Conservation (phyloP, 1,140 invertebrate species). For the Nephila pilipes region DNA sequence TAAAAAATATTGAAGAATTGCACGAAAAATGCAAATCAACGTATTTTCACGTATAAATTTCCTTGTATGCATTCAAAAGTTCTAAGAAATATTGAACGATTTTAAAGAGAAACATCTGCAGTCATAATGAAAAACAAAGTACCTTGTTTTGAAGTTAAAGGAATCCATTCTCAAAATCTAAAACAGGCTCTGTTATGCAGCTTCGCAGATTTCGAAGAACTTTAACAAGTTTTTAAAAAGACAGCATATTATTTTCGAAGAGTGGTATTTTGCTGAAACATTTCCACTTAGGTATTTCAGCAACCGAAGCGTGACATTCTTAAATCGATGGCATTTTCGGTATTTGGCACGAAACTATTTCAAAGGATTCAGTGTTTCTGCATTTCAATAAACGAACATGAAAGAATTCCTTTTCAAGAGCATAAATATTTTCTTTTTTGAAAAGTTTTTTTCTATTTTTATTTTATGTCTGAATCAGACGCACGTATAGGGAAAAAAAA, state of each 20-base stretch:
- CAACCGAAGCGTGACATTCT: slow-evolving; percentile 56
- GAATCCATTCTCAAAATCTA: background rate
- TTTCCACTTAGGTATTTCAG: slow-evolving; percentile 57
- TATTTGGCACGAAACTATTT: slow-evolving; percentile 50
- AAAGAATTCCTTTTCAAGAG: slow-evolving; percentile 15
- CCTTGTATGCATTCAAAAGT: too few relatives aligned
- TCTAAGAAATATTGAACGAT: background rate
- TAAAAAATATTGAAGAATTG: too few relatives aligned
- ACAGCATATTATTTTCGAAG: slow-evolving; percentile 33
- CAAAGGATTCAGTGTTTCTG: slow-evolving; percentile 50
- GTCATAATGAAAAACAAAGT: background rate
- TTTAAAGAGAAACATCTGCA: background rate
- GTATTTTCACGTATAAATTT: too few relatives aligned
- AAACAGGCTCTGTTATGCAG: background rate
- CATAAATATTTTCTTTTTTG: background rate
- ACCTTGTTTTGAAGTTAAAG: background rate
- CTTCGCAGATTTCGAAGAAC: background rate
- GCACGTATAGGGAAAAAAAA: background rate
- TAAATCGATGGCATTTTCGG: slow-evolving; percentile 44
- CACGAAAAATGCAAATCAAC: too few relatives aligned
- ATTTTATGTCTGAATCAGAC: background rate
- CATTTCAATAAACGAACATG: slow-evolving; percentile 65
- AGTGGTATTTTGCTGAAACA: background rate
- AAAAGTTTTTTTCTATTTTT: background rate
- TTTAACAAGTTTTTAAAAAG: slow-evolving; percentile 64